Evolutionary conservation across 2,888 invertebrate genomes (phyloP).

Genomic region (Gonocerus acuteangulatus): DNA sequence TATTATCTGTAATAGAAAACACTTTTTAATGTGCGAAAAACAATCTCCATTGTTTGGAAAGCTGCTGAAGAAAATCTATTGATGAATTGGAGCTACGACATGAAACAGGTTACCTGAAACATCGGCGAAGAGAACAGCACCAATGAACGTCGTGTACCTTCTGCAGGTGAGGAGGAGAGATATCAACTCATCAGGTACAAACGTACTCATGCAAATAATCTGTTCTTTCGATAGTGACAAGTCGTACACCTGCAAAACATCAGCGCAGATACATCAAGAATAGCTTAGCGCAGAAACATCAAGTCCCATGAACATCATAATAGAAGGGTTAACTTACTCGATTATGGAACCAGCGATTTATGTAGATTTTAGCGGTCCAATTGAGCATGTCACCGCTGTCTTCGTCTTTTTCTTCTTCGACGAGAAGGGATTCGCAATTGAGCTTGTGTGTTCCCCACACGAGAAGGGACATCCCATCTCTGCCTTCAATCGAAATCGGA

Average conservation of each 20-base stretch:
- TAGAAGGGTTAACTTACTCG: too few relatives aligned
- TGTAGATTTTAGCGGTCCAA: conserved; percentile 33
- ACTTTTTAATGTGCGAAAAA: too few relatives aligned
- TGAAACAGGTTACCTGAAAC: conserved; percentile 32
- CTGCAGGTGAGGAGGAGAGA: conserved; percentile 19
- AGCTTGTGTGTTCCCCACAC: conserved; percentile 20
- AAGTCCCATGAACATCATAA: too few relatives aligned
- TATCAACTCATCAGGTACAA: conserved; percentile 32
- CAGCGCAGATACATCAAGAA: too few relatives aligned
- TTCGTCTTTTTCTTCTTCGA: conserved; percentile 23
- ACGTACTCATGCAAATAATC: conserved; percentile 27
- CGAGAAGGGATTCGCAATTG: neutral
- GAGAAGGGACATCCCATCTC: neutral
- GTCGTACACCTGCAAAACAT: neutral
- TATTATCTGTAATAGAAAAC: too few relatives aligned
- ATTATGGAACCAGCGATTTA: conserved; percentile 1
- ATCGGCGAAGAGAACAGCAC: conserved; percentile 49
- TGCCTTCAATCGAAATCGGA: neutral
- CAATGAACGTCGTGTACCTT: conserved; percentile 44
- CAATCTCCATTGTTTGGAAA: too few relatives aligned
- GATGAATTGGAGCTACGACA: too few relatives aligned
- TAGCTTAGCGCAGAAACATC: too few relatives aligned
- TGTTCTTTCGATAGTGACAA: conserved; percentile 20
- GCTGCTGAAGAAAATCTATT: too few relatives aligned
- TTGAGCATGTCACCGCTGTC: conserved; percentile 30